Base-by-base conservation (phyloP, 2,888 invertebrate genomes). In the Creontiades dilutus region DNA sequence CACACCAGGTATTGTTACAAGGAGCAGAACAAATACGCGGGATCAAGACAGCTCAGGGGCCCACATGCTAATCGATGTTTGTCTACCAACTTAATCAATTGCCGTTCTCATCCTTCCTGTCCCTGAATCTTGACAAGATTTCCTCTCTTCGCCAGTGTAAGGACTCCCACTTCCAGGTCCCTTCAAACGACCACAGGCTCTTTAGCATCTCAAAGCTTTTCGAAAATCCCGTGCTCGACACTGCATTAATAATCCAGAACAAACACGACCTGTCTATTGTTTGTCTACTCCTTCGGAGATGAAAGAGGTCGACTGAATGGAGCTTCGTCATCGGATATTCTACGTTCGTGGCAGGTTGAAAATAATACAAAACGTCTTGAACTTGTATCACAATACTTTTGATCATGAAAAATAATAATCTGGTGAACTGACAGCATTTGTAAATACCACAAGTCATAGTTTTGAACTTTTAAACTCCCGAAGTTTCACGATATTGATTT, bases 31-130 rank as follows among this genome's bases (percentile, higher is more conserved):
- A 68, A 68, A 68, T 23, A 68, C 68, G 37, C 11, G 12, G 68
- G 27, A 68, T 57, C 57, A 57, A 57, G 57, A n/a, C 14, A 47
- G 46, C 9, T 16, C 14, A 37, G 37, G 37, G 37, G 7, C 14
- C 47, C 52, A 52, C 52, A 82, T 82, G 82, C 82, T 82, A 52
- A 82, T 82, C 82, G 48, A 27, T 82, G 82, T 82, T 82, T 82
- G 52, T 52, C 52, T 52, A 52, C 82, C 48, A 19, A 81, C 48
- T 82, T 82, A 82, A 82, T 82, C 82, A 82, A 82, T 82, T 82
- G 82, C 52, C 82, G 14, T 82, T 52, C 82, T 82, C 52, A 14
- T 19, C 23, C 47, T 68, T 61, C 61, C 9, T 19, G 9, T 19
- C 61, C n/a, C n/a, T 19, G 19, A 16, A 57, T 14, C 57, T 57